Percentiles rank a stretch among this genome's conserved stretches.
Conservation (phyloP, 2,888 invertebrate genomes). For the Tortrix viridana region DNA sequence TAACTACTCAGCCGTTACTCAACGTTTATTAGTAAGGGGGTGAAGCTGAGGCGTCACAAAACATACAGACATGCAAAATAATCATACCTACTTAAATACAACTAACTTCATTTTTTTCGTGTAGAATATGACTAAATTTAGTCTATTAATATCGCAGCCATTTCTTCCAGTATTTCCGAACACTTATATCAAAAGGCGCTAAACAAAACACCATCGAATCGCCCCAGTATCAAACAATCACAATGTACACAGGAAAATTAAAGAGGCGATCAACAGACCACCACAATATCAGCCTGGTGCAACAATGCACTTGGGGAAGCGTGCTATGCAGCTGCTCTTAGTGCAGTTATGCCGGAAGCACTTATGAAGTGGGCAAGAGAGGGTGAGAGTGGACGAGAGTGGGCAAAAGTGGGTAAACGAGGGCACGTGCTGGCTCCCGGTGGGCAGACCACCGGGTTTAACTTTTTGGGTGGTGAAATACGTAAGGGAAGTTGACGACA, state of each 20-base stretch:
- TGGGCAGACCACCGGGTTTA: constrained; percentile 52
- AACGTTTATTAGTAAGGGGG: too few species aligned
- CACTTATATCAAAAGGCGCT: not conserved
- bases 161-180: not conserved
- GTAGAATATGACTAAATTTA: not conserved
- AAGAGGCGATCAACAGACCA: constrained; percentile 76
- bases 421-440: constrained; percentile 66
- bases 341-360: constrained; percentile 58
- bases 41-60: too few species aligned
- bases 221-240: constrained; percentile 8
- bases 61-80: too few species aligned
- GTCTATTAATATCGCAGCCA: not conserved
- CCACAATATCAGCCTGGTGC: constrained; percentile 46
- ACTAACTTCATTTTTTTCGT: not conserved
- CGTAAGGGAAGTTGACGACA: not conserved
- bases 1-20: too few species aligned
- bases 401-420: constrained; percentile 59
- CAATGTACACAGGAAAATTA: constrained; percentile 58
- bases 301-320: constrained; percentile 71
- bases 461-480: not conserved
- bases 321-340: constrained; percentile 68
- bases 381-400: constrained; percentile 63
- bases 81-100: not conserved
- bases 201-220: constrained; percentile 16
- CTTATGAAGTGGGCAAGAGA: constrained; percentile 54